Conservation (phyloP, 92 coral and sea anemone species). For the Palythoa heliodiscus region DNA sequence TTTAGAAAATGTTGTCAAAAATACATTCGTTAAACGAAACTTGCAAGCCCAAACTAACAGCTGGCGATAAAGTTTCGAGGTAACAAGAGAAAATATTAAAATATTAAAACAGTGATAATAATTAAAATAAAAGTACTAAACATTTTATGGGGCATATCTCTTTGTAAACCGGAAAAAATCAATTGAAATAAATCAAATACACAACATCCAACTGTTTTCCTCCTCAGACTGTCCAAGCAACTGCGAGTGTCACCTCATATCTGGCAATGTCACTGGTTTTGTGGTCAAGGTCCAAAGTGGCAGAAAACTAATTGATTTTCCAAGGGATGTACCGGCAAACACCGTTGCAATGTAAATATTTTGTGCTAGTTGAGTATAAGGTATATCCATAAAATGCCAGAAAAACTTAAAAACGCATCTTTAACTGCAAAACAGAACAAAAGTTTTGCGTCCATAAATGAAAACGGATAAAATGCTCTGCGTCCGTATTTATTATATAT, state of each 20-base stretch:
- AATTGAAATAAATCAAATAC: too few relatives aligned
- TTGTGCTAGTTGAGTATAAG: background rate
- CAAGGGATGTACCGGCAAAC: slow-evolving; percentile 51
- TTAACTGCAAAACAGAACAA: too few relatives aligned
- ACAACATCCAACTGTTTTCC: background rate
- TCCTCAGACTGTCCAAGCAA: slow-evolving; percentile 70
- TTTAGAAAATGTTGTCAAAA: too few relatives aligned
- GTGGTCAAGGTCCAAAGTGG: slow-evolving; percentile 49
- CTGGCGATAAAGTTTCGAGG: too few relatives aligned
- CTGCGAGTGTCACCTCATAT: slow-evolving; percentile 61
- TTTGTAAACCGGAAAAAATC: background rate
- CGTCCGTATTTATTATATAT: too few relatives aligned
- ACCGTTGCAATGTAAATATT: slow-evolving; percentile 52
- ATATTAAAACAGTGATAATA: too few relatives aligned
- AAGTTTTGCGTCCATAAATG: too few relatives aligned
- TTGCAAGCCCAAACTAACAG: too few relatives aligned
- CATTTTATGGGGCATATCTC: background rate
- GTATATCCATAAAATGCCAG: background rate
- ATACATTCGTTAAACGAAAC: too few relatives aligned
- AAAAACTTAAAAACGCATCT: background rate
- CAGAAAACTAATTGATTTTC: slow-evolving; percentile 49
- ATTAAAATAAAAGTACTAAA: background rate
- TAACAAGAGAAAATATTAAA: too few relatives aligned
- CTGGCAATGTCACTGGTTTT: slow-evolving; percentile 40
- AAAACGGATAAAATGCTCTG: too few relatives aligned